Conservation (phyloP, 2,888 invertebrate genomes). For the Euplexia lucipara region DNA sequence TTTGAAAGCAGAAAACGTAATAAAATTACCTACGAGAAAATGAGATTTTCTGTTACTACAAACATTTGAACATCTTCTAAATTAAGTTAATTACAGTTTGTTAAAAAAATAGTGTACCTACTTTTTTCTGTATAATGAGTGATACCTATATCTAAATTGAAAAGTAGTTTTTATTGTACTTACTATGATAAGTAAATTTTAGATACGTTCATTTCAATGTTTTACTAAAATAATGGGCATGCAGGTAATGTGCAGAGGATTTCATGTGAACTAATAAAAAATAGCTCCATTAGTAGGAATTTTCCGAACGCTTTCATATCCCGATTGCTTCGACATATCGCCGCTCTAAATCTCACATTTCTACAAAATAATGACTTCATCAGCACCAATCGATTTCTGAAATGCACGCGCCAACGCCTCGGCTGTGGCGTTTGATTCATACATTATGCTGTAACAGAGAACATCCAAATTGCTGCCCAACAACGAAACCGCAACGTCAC, state of each 20-base stretch:
- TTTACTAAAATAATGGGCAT: constrained; percentile 10
- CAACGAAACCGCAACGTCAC: constrained; percentile 55
- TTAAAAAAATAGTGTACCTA: background rate
- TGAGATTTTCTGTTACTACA: background rate
- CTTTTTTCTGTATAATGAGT: background rate
- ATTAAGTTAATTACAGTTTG: background rate
- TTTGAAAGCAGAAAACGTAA: constrained; percentile 16
- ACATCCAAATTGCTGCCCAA: constrained; percentile 66
- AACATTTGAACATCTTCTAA: constrained; percentile 4
- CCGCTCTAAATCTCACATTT: constrained; percentile 58
- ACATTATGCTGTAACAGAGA: constrained; percentile 49
- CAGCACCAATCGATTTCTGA: constrained; percentile 53
- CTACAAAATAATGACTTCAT: constrained; percentile 58
- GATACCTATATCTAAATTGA: background rate
- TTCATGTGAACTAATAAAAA: constrained; percentile 55
- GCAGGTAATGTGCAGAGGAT: constrained; percentile 44
- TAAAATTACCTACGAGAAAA: constrained; percentile 11
- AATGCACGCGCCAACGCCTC: constrained; percentile 33
- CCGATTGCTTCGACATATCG: constrained; percentile 54
- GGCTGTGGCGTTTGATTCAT: constrained; percentile 32
- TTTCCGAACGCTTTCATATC: constrained; percentile 55
- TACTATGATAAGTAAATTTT: background rate
- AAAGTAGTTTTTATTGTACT: background rate
- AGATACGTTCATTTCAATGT: background rate
- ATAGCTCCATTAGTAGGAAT: constrained; percentile 57